Evolutionary conservation across 1,140 invertebrate genomes (phyloP).

Genomic region (Drosophila sulfurigaster): DNA sequence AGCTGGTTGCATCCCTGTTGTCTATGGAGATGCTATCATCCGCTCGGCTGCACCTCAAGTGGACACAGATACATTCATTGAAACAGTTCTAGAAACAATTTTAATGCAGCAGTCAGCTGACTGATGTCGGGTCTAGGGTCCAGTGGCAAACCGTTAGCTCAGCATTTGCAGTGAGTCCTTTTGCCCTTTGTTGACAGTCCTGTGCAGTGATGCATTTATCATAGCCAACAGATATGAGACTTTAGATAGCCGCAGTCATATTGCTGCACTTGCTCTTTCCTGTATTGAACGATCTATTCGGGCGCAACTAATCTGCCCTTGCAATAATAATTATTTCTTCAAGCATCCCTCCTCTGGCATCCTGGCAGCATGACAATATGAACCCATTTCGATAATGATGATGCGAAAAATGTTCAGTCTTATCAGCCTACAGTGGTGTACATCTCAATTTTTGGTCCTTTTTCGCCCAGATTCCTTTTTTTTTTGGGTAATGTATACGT

Average conservation of each 20-base stretch:
- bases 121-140: conserved; percentile 28
- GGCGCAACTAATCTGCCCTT: conserved; percentile 75
- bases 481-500: conserved; percentile 52
- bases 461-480: conserved; percentile 29
- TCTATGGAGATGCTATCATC: conserved; percentile 64
- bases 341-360: conserved; percentile 7
- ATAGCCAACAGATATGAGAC: conserved; percentile 55
- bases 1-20: conserved; percentile 18
- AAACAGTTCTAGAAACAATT: not conserved
- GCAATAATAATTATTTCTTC: conserved; percentile 70
- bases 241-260: conserved; percentile 48
- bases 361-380: not conserved
- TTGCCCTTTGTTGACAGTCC: conserved; percentile 70
- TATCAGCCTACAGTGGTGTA: conserved; percentile 53
- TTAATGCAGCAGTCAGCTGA: conserved; percentile 66
- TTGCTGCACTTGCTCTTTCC: conserved; percentile 6
- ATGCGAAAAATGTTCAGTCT: conserved; percentile 67
- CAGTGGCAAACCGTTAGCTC: conserved; percentile 1
- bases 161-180: conserved; percentile 43
- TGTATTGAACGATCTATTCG: conserved; percentile 34
- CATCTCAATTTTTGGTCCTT: conserved; percentile 37
- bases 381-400: conserved; percentile 55
- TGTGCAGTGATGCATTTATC: conserved; percentile 72
- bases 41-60: conserved; percentile 69
- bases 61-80: conserved; percentile 12